phyloP scores from a whole-genome alignment of 2,888 invertebrate species.

The Zygogramma bicolorata region DNA sequence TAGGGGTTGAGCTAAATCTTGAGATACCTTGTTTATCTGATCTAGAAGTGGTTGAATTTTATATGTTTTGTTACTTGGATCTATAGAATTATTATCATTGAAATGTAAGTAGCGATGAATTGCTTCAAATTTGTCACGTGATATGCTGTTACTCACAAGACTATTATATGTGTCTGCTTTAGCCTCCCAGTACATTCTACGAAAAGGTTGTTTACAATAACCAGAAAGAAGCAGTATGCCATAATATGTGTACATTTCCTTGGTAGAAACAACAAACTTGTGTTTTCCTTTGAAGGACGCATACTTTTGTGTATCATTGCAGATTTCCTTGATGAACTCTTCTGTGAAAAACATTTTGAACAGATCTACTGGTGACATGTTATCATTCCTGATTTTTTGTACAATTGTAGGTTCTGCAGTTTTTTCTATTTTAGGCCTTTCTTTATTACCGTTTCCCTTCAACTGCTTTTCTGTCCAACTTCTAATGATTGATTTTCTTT shows the following conservation, averaged over 20 bases:
- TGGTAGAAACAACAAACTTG: not conserved
- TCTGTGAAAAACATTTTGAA: not conserved
- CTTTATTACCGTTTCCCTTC: too few species aligned
- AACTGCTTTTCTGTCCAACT: not conserved
- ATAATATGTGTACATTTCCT: not conserved
- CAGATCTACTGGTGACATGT: not conserved
- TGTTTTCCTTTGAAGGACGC: conserved; percentile 7
- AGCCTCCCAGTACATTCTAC: conserved; percentile 8
- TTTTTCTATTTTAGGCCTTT: not conserved
- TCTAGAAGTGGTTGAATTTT: conserved; percentile 1
- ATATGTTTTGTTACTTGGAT: conserved; percentile 14
- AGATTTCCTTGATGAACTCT: not conserved
- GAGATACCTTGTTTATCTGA: not conserved
- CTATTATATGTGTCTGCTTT: conserved; percentile 1
- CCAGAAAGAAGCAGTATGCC: not conserved
- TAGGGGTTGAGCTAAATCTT: not conserved
- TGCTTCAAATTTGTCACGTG: not conserved
- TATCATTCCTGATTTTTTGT: not conserved
- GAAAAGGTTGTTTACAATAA: not conserved
- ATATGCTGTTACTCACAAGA: conserved; percentile 6
- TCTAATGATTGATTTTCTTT: not conserved
- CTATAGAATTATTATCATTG: conserved; percentile 16
- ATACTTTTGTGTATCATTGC: not conserved
- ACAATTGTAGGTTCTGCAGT: not conserved
- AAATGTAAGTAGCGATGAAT: conserved; percentile 10